Evolutionary conservation across 2,888 invertebrate genomes (phyloP).

Genomic region (Rapana venosa): DNA sequence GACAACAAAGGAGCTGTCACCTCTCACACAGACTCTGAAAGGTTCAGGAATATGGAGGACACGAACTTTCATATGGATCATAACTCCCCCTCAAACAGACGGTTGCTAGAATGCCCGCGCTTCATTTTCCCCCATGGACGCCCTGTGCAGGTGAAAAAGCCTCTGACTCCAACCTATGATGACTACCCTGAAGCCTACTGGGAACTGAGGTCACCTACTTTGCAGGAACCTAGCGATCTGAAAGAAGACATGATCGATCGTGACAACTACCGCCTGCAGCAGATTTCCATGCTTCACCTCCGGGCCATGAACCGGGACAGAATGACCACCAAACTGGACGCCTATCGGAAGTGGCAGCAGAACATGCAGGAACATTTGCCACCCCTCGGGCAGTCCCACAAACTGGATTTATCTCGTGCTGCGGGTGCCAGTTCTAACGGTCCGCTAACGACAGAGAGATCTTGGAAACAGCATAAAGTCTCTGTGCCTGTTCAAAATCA

Average conservation of each 20-base stretch:
- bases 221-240: conserved; percentile 49
- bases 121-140: conserved; percentile 10
- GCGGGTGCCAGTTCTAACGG: neutral
- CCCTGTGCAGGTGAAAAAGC: neutral
- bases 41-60: too few species aligned
- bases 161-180: conserved; percentile 37
- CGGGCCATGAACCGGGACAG: conserved; percentile 44
- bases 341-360: conserved; percentile 44
- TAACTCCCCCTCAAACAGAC: neutral
- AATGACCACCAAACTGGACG: conserved; percentile 24
- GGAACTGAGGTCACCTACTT: conserved; percentile 47
- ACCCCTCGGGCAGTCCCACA: neutral
- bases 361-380: conserved; percentile 8
- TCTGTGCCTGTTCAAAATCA: neutral
- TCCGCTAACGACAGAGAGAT: neutral
- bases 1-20: neutral
- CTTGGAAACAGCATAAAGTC: neutral
- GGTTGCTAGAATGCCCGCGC: neutral
- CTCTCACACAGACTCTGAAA: too few species aligned
- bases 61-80: neutral
- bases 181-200: conserved; percentile 48
- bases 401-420: neutral
- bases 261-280: conserved; percentile 50
- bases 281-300: conserved; percentile 48
- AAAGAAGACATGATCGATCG: conserved; percentile 52